These are phyloP conservation scores for Morus bassanus DNA, from an alignment of 2,797 vertebrate genomes.

Conservation along the genomic window DNA sequence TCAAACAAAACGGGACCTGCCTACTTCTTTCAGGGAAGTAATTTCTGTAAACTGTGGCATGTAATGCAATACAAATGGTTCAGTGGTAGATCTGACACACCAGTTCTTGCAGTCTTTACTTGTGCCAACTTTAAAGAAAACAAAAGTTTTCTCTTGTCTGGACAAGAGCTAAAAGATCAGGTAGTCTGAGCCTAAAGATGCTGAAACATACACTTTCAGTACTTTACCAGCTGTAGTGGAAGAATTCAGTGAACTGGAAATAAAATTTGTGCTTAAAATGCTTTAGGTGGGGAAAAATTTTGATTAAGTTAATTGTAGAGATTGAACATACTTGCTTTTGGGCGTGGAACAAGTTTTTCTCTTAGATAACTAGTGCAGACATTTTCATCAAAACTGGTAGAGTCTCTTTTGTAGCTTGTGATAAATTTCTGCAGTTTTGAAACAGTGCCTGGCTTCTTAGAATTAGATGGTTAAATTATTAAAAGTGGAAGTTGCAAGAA, in stretches of 20 bases:
- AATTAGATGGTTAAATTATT: not conserved
- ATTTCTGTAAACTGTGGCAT: not conserved
- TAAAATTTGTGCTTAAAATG: not conserved
- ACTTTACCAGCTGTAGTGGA: not conserved
- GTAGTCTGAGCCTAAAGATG: not conserved
- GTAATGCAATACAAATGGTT: not conserved
- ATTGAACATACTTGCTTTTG: conserved; percentile 33
- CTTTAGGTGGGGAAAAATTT: not conserved
- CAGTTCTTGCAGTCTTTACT: not conserved
- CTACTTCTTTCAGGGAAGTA: conserved; percentile 38
- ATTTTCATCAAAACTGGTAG: not conserved
- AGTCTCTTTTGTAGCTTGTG: not conserved
- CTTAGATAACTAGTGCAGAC: not conserved
- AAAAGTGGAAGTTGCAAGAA: conserved; percentile 18
- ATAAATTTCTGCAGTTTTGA: not conserved
- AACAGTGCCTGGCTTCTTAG: not conserved
- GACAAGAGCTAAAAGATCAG: not conserved
- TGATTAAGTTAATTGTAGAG: not conserved
- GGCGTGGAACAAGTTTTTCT: not conserved
- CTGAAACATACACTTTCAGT: not conserved
- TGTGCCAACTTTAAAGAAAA: not conserved
- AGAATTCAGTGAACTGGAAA: not conserved
- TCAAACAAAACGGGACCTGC: not conserved
- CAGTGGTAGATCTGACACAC: not conserved
- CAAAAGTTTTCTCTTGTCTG: not conserved